Percentiles rank a stretch among this genome's conserved stretches.
phyloP scores from a whole-genome alignment of 37 sponge, comb jelly and placozoan genomes.

The Sycon ciliatum region DNA sequence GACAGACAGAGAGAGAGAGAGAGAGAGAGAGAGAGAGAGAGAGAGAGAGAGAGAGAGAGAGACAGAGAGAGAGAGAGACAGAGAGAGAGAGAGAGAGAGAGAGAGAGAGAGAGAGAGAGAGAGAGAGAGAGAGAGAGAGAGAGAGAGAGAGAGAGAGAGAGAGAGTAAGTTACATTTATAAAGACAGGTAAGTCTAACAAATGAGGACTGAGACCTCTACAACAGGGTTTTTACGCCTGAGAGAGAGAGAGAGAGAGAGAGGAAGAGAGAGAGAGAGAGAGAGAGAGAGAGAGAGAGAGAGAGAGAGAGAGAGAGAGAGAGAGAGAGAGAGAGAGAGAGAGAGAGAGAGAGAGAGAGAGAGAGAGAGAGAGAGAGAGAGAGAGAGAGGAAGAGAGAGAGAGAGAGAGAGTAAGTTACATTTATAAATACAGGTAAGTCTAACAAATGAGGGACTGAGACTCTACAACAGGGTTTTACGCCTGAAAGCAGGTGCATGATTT shows the following conservation, averaged over 20 bases:
- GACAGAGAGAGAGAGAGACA: background rate
- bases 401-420: too few relatives aligned
- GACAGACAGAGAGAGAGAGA: background rate
- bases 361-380: too few relatives aligned
- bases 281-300: too few relatives aligned
- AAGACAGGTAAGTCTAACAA: too few relatives aligned
- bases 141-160: background rate
- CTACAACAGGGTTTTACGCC: too few relatives aligned
- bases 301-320: background rate
- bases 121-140: background rate
- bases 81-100: background rate
- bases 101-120: conserved; percentile 6
- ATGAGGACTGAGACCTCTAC: too few relatives aligned
- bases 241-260: conserved; percentile 33
- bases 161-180: too few relatives aligned
- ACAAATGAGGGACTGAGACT: background rate
- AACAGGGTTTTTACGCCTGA: too few relatives aligned
- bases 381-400: conserved; percentile 21
- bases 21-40: background rate
- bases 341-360: too few relatives aligned
- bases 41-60: background rate
- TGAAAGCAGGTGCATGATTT: too few relatives aligned
- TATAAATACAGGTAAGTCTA: too few relatives aligned
- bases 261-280: background rate
- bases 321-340: background rate